Percentiles rank a stretch among this genome's conserved stretches.
phyloP scores from a whole-genome alignment of 2,888 invertebrate genomes.

The Pogonocherus hispidulus region DNA sequence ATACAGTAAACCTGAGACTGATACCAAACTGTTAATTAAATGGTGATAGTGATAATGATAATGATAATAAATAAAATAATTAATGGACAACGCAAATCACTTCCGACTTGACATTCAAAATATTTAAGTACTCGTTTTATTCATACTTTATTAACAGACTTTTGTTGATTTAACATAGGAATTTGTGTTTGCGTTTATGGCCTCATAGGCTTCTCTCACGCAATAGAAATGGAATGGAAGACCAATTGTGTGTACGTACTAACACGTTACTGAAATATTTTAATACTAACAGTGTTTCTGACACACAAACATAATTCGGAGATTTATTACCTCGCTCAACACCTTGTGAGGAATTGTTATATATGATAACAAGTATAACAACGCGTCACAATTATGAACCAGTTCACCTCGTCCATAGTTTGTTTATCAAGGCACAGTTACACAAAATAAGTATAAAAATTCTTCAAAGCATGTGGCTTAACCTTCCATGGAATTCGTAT shows the following conservation, averaged over 20 bases:
- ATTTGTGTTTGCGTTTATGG: background rate
- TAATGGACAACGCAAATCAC: too few relatives aligned
- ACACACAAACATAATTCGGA: constrained; percentile 36
- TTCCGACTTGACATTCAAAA: background rate
- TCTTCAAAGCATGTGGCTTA: background rate
- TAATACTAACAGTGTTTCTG: constrained; percentile 8
- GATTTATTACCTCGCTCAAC: constrained; percentile 36
- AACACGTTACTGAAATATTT: constrained; percentile 15
- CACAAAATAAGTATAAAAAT: background rate
- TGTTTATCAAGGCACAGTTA: constrained; percentile 21
- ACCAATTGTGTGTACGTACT: background rate
- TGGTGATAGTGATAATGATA: background rate
- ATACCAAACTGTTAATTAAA: too few relatives aligned
- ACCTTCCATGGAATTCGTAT: background rate
- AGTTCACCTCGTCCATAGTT: constrained; percentile 37
- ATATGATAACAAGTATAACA: constrained; percentile 28
- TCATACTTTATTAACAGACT: background rate
- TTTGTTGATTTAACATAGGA: background rate
- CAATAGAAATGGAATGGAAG: constrained; percentile 4
- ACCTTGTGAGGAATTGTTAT: constrained; percentile 33
- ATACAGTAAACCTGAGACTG: too few relatives aligned
- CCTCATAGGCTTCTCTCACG: constrained; percentile 7
- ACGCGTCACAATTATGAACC: constrained; percentile 36
- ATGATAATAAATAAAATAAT: background rate
- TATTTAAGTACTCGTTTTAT: constrained; percentile 12